Evolutionary conservation across 2,113 vertebrate genomes (phyloP).

Genomic region (Microtus montanus): DNA sequence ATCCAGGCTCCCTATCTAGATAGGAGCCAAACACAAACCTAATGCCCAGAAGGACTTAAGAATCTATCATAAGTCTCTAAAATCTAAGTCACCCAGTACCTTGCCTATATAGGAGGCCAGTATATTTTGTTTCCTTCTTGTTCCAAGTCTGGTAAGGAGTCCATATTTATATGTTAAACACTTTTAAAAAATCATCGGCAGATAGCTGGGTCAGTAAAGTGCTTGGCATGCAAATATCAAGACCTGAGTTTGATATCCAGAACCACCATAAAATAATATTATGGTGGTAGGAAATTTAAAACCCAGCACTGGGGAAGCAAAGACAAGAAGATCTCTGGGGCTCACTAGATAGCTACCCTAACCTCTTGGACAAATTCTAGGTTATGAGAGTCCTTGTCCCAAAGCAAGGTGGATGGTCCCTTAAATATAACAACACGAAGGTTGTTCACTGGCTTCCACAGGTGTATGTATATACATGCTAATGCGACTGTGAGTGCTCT

Average conservation of each 20-base stretch:
- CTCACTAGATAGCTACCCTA: not conserved
- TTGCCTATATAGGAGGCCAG: not conserved
- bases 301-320: not conserved
- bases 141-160: not conserved
- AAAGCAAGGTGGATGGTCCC: not conserved
- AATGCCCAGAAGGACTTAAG: not conserved
- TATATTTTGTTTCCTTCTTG: not conserved
- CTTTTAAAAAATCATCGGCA: not conserved
- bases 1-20: no score
- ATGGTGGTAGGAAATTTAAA: not conserved
- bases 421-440: not conserved
- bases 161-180: not conserved
- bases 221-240: not conserved
- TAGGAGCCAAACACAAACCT: not conserved
- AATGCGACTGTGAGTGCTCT: rapidly evolving
- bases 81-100: not conserved
- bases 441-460: not conserved
- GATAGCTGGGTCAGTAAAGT: not conserved
- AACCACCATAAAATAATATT: no score
- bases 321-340: not conserved
- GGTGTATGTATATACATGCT: no score
- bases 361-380: no score
- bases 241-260: not conserved
- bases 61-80: not conserved
- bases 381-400: not conserved